Evolutionary conservation across 2,888 invertebrate genomes (phyloP), one percentile per base, ranked within the genome.

Genomic region (Sesia apiformis): DNA sequence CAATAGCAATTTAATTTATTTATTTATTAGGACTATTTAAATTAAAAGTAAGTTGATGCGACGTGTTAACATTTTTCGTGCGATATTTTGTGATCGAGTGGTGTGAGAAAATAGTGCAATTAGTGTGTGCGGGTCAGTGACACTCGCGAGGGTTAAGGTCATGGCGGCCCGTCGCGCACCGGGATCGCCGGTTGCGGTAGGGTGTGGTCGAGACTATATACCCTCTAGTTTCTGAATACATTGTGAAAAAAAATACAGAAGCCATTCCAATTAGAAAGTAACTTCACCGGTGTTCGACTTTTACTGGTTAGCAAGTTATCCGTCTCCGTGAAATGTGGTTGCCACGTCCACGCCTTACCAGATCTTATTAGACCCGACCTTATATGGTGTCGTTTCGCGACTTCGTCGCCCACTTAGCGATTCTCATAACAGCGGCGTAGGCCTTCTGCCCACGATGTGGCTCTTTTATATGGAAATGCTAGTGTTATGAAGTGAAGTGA

Each of bases 11-110:
- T 66, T 87, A 84, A 88, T 81, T 90, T 83, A 89, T 90, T 89
- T 84, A 88, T 83, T 86, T 85, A 86, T 66, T 89, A 88, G 88
- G 85, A 83, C 83, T 86, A 59, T 86, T 83, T 84, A 81, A 86
- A 86, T 83, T 83, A 78, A 87, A 88, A 79, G 90, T 90, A 90
- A 90, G 90, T 90, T 80, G 62, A 71, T 59, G 57, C 61, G 55
- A 67, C 62, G 77, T 77, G 76, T 63, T 39, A 23, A 40, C 63
- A 64, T 66, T 60, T 67, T 63, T 63, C 65, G 80, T 78, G 81
- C 66, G 67, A 63, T 55, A 54, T n/a, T 46, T 5, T 46, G 46
- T 46, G 46, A 46, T 46, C 23, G 23, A 23, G 46, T 46, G 46
- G 5, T 46, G 46, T 57, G 56, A 53, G 49, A 55, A 60, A 74